Evolutionary conservation across 64 coral and sea anemone species (phyloP).

Genomic region (Exaiptasia diaphana): DNA sequence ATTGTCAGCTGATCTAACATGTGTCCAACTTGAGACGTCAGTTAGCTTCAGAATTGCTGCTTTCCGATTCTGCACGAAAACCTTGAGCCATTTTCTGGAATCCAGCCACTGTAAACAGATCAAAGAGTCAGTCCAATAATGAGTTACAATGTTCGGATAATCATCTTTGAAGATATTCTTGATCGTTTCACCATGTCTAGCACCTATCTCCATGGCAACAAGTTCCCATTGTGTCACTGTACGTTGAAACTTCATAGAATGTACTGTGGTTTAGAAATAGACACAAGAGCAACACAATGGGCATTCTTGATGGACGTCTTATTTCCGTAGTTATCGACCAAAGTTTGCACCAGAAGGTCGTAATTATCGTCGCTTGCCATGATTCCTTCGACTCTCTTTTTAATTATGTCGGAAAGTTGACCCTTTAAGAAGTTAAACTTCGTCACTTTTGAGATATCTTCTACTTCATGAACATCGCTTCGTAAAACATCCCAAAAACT

Average conservation of each 20-base stretch:
- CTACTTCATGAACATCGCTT: too few species aligned
- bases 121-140: constrained; percentile 59
- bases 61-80: constrained; percentile 46
- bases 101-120: constrained; percentile 47
- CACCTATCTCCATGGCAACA: constrained; percentile 42
- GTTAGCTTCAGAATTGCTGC: constrained; percentile 46
- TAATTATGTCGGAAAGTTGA: too few species aligned
- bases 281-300: constrained; percentile 59
- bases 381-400: too few species aligned
- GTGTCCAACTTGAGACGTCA: constrained; percentile 46
- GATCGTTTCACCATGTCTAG: constrained; percentile 22
- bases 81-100: constrained; percentile 10
- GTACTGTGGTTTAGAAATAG: constrained; percentile 37
- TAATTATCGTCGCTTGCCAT: too few species aligned
- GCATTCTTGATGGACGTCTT: constrained; percentile 49
- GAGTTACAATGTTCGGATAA: constrained; percentile 8
- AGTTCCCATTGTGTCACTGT: constrained; percentile 61
- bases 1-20: constrained; percentile 55
- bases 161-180: constrained; percentile 32
- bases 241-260: too few species aligned
- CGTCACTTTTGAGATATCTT: too few species aligned
- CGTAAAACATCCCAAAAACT: too few species aligned
- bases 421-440: too few species aligned
- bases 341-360: too few species aligned
- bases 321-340: constrained; percentile 48